Base-by-base conservation (phyloP, 2,888 invertebrate genomes). In the Antheraea assamensis region DNA sequence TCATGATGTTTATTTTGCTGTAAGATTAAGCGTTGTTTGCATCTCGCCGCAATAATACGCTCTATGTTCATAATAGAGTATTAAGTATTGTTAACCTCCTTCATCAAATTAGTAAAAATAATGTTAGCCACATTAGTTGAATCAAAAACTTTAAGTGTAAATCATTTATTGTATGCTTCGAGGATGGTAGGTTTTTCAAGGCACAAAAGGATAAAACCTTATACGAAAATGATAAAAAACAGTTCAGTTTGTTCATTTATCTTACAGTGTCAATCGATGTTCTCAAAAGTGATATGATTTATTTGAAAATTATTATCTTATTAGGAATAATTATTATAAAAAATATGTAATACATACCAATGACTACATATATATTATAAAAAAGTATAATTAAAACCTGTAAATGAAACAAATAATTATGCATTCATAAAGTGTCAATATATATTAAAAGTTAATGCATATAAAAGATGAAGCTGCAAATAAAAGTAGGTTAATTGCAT, bases 1-100 rank as follows among this genome's bases (percentile, higher is more conserved):
- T 75, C 58, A 55, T 55, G 71, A 75, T 77, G 77, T 78, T 78
- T 80, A 75, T 78, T 79, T 77, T 76, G 74, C 31, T 68, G 68
- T 35, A 35, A 66, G 66, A 68, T 68, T 68, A 68, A 21, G 68
- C 68, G 35, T 64, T 49, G 47, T 71, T 58, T n/a, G 49, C 73
- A n/a, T 72, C 35, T 42, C 71, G 27, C 71, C 71, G 74, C 74
- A 74, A 71, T 52, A 74, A 42, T 17, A 52, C 66, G 27, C 61
- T 71, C 68, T 35, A 31, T 68, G 21, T 13, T 68, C 61, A 30
- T 30, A 35, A n/a, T 68, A 68, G 35, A 35, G 31, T 35, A 35
- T n/a, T 35, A n/a, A n/a, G 35, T 68, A 35, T n/a, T 35, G 17
- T 30, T 21, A 17, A 30, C 17, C 1, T 5, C 30, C 21, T 17